A percentile compares a stretch with the other conserved stretches of the same genome.
Conservation (phyloP, 1,140 invertebrate species). For the Drosophila micromelanica region DNA sequence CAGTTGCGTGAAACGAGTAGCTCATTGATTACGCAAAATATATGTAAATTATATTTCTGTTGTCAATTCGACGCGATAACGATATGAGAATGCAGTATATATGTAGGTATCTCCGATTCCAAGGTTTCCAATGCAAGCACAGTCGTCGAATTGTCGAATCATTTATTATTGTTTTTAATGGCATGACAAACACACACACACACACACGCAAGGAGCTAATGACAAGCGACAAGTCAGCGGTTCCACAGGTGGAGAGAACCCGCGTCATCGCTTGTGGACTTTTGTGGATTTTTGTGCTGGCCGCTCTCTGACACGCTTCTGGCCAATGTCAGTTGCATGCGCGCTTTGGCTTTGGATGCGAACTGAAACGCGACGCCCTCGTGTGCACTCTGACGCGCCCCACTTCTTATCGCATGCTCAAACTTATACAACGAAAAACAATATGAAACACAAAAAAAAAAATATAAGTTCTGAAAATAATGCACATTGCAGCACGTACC, state of each 20-base stretch:
- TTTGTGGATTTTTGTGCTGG: neutral
- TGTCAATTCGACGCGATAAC: constrained; percentile 44
- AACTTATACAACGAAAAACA: constrained; percentile 23
- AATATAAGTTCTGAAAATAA: no score
- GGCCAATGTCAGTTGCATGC: constrained; percentile 67
- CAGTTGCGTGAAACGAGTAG: constrained; percentile 71
- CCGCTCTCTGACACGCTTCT: constrained; percentile 60
- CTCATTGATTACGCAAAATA: constrained; percentile 61
- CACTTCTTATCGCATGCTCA: constrained; percentile 58
- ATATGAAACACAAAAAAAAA: constrained; percentile 5
- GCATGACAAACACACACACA: constrained; percentile 29
- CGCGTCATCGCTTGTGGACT: constrained; percentile 10
- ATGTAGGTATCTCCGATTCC: constrained; percentile 32
- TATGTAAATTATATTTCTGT: constrained; percentile 62
- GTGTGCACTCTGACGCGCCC: constrained; percentile 56
- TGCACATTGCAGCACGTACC: constrained; percentile 33
- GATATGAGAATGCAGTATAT: constrained; percentile 20
- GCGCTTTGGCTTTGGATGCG: constrained; percentile 25
- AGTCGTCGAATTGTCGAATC: constrained; percentile 36
- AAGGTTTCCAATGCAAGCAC: constrained; percentile 65
- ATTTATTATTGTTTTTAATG: constrained; percentile 70
- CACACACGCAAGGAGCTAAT: constrained; percentile 51
- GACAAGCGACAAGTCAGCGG: constrained; percentile 74
- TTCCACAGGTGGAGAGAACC: constrained; percentile 31
- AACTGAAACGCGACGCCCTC: constrained; percentile 42